Base-by-base conservation (phyloP, 2,797 vertebrate genomes). In the Gallinago solitaria region DNA sequence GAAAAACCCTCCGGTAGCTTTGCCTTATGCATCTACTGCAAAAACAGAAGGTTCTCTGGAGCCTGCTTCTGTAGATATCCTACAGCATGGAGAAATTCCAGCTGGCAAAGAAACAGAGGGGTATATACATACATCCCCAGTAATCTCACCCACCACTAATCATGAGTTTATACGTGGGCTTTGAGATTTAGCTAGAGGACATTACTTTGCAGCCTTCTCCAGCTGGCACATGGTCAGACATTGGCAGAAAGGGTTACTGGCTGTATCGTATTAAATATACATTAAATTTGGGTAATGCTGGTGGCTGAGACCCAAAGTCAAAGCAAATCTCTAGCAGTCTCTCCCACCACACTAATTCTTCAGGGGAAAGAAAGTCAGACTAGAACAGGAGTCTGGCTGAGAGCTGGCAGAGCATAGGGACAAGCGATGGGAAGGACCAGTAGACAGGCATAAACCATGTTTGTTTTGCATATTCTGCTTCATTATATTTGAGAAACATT, bases 251-350 rank as follows among this genome's bases (percentile, higher is more conserved):
- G 57, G n/a, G 41, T 65, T 89, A 84, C 37, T 90, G 83, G 73
- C 77, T 95, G 19, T 47, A 61, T 83, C 2, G 0, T 68, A 39
- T 89, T 93, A 95, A 84, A 92, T 84, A 84, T 96, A 91, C 70
- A 83, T 92, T 87, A 75, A 54, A 41, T 73, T 86, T 74, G 87
- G 67, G 87, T 94, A 89, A 84, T 9, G 15, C 59, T 89, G 56
- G 83, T 93, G 92, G 83, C 90, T 87, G 83, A 82, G 63, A 16
- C 48, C 74, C 80, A 87, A 45, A 82, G 56, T 32, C 51, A 94
- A 94, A 94, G 86, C 25, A 94, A 93, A 93, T 91, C 69, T 84
- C 88, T 96, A 90, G 80, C 90, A 92, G 18, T 73, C 13, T 73
- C 74, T 90, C 43, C 80, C 21, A 48, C 37, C 70, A 50, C 59